phyloP scores from a whole-genome alignment of 2,888 invertebrate species.

The Meta bourneti region DNA sequence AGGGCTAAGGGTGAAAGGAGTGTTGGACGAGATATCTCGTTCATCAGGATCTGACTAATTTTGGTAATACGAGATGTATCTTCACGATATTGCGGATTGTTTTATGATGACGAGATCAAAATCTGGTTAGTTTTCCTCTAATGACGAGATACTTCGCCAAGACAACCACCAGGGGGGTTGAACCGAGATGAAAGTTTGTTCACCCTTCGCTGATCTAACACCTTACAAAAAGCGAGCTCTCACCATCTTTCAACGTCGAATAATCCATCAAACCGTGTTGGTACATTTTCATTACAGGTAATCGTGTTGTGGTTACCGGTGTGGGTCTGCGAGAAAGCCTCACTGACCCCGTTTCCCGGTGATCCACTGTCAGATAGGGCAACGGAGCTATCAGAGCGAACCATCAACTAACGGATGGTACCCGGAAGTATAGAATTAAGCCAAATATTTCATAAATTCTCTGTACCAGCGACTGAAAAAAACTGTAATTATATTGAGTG shows the following conservation, averaged over 20 bases:
- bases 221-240: neutral
- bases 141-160: too few relatives aligned
- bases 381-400: constrained; percentile 46
- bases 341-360: constrained; percentile 49
- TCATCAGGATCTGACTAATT: too few relatives aligned
- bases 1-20: too few relatives aligned
- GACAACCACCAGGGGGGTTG: too few relatives aligned
- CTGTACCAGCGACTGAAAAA: neutral
- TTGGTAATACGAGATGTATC: too few relatives aligned
- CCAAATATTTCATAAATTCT: constrained; percentile 5
- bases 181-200: neutral
- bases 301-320: neutral
- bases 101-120: too few relatives aligned
- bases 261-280: neutral
- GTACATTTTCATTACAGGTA: neutral
- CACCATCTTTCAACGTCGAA: neutral
- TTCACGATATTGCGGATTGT: too few relatives aligned
- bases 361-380: constrained; percentile 6
- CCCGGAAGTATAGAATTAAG: constrained; percentile 29
- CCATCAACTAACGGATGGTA: constrained; percentile 10
- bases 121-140: too few relatives aligned
- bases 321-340: neutral
- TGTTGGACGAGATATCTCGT: too few relatives aligned
- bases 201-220: neutral
- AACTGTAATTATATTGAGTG: neutral